These are phyloP conservation scores for Procambarus virginalis DNA, from an alignment of 1,140 invertebrate species.

Conservation along the genomic window DNA sequence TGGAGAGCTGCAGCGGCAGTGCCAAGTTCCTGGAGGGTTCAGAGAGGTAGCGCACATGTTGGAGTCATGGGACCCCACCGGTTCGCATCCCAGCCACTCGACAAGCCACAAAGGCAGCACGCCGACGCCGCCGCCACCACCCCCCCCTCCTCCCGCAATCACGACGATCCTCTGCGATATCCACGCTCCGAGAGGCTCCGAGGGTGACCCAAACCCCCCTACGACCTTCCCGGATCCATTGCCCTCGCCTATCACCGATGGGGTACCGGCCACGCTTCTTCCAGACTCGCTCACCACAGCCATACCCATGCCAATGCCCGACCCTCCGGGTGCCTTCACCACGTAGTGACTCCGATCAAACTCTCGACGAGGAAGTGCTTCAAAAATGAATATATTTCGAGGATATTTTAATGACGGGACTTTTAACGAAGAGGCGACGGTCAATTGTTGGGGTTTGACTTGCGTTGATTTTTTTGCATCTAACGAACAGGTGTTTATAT, in stretches of 20 bases:
- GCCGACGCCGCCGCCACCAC: too few relatives aligned
- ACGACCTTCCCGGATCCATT: neutral
- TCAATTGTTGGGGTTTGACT: too few relatives aligned
- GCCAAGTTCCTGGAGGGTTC: neutral
- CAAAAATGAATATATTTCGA: too few relatives aligned
- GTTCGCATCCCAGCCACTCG: neutral
- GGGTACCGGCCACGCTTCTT: neutral
- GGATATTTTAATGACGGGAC: too few relatives aligned
- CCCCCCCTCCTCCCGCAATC: neutral
- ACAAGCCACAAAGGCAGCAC: neutral
- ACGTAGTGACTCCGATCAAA: neutral
- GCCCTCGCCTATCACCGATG: neutral
- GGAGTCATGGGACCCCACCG: neutral
- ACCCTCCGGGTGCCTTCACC: neutral
- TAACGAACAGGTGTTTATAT: too few relatives aligned
- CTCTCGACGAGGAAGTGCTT: too few relatives aligned
- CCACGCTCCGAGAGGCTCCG: neutral
- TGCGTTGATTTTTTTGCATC: too few relatives aligned
- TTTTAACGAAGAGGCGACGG: too few relatives aligned
- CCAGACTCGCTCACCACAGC: neutral
- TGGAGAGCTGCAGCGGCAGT: constrained; percentile 22
- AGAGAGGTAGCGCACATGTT: neutral
- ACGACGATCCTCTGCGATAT: neutral
- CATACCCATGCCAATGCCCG: neutral
- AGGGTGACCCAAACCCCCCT: neutral